Evolutionary conservation across 2,797 vertebrate genomes (phyloP).

Genomic region (Chrosomus eos): DNA sequence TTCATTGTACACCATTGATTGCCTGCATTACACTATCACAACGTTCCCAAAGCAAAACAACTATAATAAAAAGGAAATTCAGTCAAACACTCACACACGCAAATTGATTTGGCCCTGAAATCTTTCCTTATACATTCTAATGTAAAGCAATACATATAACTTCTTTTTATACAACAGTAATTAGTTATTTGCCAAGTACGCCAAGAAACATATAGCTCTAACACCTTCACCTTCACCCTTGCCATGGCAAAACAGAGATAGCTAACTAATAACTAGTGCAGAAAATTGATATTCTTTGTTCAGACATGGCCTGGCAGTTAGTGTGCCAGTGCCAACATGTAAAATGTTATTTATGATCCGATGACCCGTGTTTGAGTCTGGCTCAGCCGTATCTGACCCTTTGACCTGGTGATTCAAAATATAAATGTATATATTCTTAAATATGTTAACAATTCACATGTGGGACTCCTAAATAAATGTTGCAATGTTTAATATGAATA

Average conservation of each 20-base stretch:
- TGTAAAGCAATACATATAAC: not conserved
- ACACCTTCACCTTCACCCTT: not conserved
- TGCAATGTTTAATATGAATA: not conserved
- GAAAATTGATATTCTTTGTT: not conserved
- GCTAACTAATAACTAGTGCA: not conserved
- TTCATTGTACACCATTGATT: conserved; percentile 9
- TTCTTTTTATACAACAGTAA: not conserved
- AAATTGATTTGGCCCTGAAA: not conserved
- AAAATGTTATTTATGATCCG: not conserved
- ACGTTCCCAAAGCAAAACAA: not conserved
- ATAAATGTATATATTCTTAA: no score
- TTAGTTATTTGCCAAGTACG: not conserved
- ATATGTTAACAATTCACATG: not conserved
- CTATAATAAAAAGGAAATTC: not conserved
- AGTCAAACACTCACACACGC: not conserved
- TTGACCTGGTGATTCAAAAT: not conserved
- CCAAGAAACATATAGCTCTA: not conserved
- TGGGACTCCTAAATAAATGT: not conserved
- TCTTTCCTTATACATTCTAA: not conserved
- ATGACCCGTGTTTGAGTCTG: not conserved
- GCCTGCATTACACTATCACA: not conserved
- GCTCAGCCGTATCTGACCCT: not conserved
- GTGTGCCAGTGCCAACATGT: not conserved
- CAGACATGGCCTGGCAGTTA: not conserved
- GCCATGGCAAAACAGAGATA: not conserved